These are phyloP conservation scores for Laspeyria flexula DNA, from an alignment of 2,888 invertebrate species.

Conservation along the genomic window DNA sequence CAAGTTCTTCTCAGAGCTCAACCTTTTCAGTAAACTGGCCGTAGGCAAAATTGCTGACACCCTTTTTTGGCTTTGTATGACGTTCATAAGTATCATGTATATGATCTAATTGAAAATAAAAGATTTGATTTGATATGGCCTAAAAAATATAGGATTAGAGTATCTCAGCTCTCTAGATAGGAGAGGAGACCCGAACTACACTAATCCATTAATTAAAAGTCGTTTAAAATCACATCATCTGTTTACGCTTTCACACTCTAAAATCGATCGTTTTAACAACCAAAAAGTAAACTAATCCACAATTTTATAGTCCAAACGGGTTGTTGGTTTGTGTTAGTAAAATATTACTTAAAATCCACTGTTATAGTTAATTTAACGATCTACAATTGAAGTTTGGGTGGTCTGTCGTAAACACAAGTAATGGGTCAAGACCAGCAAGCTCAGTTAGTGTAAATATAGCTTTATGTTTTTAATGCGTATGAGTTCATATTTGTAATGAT, in stretches of 20 bases:
- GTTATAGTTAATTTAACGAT: slow-evolving; percentile 62
- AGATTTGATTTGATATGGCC: too few relatives aligned
- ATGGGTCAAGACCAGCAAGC: slow-evolving; percentile 58
- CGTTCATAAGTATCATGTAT: too few relatives aligned
- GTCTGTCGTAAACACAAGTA: slow-evolving; percentile 60
- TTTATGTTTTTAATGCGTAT: slow-evolving; percentile 43
- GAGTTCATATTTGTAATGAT: not conserved
- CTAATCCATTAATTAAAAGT: not conserved
- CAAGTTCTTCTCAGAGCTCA: too few relatives aligned
- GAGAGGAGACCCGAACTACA: too few relatives aligned
- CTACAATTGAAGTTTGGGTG: slow-evolving; percentile 71
- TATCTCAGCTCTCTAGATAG: too few relatives aligned
- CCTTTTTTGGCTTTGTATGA: too few relatives aligned
- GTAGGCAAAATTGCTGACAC: too few relatives aligned
- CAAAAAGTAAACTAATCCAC: slow-evolving; percentile 34
- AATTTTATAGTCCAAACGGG: slow-evolving; percentile 24
- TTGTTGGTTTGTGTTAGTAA: slow-evolving; percentile 38
- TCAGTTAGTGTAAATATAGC: slow-evolving; percentile 59
- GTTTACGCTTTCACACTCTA: slow-evolving; percentile 7
- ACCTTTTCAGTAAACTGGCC: too few relatives aligned
- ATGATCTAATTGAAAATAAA: too few relatives aligned
- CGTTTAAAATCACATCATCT: not conserved
- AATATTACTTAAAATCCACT: slow-evolving; percentile 51
- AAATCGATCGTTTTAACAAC: slow-evolving; percentile 10
- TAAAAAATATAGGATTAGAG: too few relatives aligned